Percentiles rank a stretch among this genome's conserved stretches.
Evolutionary conservation across 1,140 invertebrate genomes (phyloP).

Genomic region (Diachasma alloeum): DNA sequence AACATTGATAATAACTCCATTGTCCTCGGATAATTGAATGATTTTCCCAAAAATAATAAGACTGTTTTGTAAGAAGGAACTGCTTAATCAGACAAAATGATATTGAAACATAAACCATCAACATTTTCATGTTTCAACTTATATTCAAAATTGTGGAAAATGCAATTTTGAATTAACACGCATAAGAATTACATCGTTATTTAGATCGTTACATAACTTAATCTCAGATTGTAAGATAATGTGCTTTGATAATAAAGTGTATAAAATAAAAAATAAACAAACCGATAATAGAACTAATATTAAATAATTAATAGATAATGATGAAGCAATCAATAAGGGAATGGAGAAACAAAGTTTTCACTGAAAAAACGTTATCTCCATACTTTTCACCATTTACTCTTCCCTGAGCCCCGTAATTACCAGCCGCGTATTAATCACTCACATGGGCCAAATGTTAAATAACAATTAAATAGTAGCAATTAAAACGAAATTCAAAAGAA

Average conservation of each 20-base stretch:
- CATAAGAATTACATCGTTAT: neutral
- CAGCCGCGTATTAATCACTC: conserved; percentile 6
- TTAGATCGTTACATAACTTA: neutral
- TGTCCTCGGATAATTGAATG: neutral
- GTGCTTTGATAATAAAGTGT: conserved; percentile 31
- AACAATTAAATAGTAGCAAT: conserved; percentile 1
- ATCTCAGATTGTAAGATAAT: conserved; percentile 19
- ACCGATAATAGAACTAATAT: conserved; percentile 27
- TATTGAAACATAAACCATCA: neutral
- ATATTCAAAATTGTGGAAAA: neutral
- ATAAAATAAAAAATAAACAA: conserved; percentile 26
- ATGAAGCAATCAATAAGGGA: conserved; percentile 13
- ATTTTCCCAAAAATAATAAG: neutral
- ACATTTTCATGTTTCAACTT: neutral
- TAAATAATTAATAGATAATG: conserved; percentile 24
- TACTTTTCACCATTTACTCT: neutral
- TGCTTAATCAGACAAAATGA: neutral
- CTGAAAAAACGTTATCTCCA: neutral
- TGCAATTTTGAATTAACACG: neutral
- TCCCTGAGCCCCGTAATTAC: neutral
- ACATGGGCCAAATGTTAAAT: neutral
- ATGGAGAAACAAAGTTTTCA: conserved; percentile 12
- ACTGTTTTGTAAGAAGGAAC: neutral
- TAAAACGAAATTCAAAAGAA: conserved; percentile 1
- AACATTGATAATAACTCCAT: neutral